Base-by-base conservation (phyloP, 2,888 invertebrate genomes). In the Catocala fraxini region DNA sequence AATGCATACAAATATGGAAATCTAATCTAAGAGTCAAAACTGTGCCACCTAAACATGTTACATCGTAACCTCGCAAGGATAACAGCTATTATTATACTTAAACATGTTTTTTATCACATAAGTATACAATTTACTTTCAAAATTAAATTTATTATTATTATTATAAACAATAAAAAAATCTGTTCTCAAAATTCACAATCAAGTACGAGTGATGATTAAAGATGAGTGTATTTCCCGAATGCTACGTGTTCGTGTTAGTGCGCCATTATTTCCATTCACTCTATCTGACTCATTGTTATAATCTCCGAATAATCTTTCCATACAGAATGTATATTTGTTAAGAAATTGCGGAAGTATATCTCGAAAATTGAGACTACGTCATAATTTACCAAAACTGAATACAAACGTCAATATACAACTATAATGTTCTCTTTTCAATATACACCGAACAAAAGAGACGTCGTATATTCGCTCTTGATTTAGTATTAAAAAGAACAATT, bases 401-500 rank as follows among this genome's bases (percentile, higher is more conserved):
- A 63, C 49, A 73, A 67, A 56, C 66, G 56, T 54, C 56, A n/a
- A 59, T 60, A 48, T 42, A 45, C 34, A 39, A 52, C 41, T 53
- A 61, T 46, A 15, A 51, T 46, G 51, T 51, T 65, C 63, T 65
- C 60, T 66, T 43, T 74, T 56, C 41, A 12, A 58, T 41, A 12
- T 51, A 15, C 12, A 15, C n/a, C 15, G 33, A 2, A 42, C 12
- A 61, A 74, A 56, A 51, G 69, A 60, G 72, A 77, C 59, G 56
- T 56, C 57, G 39, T 51, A 65, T 57, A 59, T 61, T 67, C 73
- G 59, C 67, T 73, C 63, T 77, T 76, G 63, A 73, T 73, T 67
- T 56, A 73, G 51, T 63, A 62, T 59, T 59, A 69, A 70, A 79
- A 79, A 81, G 75, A 83, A 81, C 80, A 70, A 81, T 80, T 80